A percentile compares a stretch with the other conserved stretches of the same genome.
These are phyloP conservation scores for Nephrocerus scutellatus DNA, from an alignment of 2,888 invertebrate genomes.

Conservation along the genomic window DNA sequence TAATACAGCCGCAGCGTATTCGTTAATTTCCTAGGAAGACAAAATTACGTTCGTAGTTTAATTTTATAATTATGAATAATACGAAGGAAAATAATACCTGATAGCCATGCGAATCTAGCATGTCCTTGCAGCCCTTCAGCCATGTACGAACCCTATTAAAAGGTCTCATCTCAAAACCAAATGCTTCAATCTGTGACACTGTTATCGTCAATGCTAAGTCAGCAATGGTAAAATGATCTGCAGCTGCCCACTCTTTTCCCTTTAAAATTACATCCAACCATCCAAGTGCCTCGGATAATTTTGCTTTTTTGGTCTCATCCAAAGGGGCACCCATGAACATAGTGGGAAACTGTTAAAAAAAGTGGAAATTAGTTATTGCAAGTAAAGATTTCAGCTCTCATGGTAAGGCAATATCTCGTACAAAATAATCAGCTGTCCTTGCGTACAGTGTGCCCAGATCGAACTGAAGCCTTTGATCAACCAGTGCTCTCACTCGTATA, in stretches of 20 bases:
- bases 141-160: conserved; percentile 54
- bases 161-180: conserved; percentile 51
- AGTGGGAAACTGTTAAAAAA: conserved; percentile 44
- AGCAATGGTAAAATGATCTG: conserved; percentile 49
- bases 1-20: conserved; percentile 53
- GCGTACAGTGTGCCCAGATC: conserved; percentile 53
- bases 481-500: conserved; percentile 52
- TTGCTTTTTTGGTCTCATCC: conserved; percentile 49
- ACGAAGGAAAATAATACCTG: conserved; percentile 43
- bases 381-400: background rate
- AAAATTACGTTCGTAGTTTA: background rate
- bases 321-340: conserved; percentile 48
- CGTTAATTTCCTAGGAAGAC: conserved; percentile 50
- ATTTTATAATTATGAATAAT: background rate
- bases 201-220: conserved; percentile 44
- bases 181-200: conserved; percentile 47
- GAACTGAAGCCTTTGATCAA: conserved; percentile 56
- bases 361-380: background rate
- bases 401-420: conserved; percentile 39
- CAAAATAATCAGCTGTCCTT: conserved; percentile 52
- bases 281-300: conserved; percentile 52
- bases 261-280: conserved; percentile 53
- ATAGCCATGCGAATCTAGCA: conserved; percentile 60
- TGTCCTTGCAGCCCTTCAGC: conserved; percentile 60
- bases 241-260: conserved; percentile 53